phyloP scores from a whole-genome alignment of 1,140 invertebrate species.

The Caenorhabditis latens region DNA sequence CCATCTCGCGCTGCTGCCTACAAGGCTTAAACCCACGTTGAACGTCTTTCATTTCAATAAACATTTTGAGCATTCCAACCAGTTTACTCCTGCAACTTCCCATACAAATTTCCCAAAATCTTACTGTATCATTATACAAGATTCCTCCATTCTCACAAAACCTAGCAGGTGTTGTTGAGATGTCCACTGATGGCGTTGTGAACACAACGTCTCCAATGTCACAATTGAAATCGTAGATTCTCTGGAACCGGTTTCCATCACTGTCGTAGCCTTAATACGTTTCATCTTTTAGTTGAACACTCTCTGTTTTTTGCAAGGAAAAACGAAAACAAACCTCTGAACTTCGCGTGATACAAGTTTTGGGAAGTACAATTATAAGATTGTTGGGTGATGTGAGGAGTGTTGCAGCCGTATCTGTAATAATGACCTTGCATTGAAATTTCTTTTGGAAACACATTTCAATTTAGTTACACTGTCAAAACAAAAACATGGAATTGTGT shows the following conservation, averaged over 20 bases:
- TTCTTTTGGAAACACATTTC: no score
- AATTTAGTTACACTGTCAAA: no score
- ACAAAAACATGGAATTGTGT: no score
- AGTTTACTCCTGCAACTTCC: not conserved
- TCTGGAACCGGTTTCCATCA: constrained; percentile 60
- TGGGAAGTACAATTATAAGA: constrained; percentile 40
- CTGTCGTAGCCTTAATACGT: constrained; percentile 40
- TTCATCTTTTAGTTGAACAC: not conserved
- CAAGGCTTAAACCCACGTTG: not conserved
- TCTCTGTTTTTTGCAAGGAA: not conserved
- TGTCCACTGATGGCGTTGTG: constrained; percentile 14
- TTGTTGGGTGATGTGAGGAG: constrained; percentile 53
- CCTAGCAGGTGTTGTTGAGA: constrained; percentile 37
- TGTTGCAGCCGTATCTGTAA: constrained; percentile 56
- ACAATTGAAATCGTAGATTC: constrained; percentile 63
- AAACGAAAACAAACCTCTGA: constrained; percentile 52
- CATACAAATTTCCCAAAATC: no score
- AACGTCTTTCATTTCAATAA: not conserved
- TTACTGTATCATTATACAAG: constrained; percentile 32
- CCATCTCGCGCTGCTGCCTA: constrained; percentile 8
- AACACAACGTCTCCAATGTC: constrained; percentile 13
- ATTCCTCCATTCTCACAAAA: constrained; percentile 64
- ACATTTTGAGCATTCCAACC: constrained; percentile 17
- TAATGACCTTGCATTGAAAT: no score
- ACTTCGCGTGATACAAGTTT: constrained; percentile 52